phyloP scores from a whole-genome alignment of 2,797 vertebrate species.

The Philypnodon macrostomus region DNA sequence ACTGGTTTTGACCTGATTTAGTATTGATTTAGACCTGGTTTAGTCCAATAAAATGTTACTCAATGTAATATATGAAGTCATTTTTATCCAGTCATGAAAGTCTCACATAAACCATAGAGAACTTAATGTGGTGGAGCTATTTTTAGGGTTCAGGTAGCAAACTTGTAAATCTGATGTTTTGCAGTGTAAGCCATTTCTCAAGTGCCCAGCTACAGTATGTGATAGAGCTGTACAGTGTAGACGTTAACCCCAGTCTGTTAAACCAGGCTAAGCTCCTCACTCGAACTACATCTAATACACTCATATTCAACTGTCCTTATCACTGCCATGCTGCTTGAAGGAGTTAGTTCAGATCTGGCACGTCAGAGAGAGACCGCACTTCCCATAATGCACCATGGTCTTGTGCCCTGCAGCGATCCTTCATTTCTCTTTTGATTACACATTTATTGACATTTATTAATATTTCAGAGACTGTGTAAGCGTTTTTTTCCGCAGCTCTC shows the following conservation, averaged over 20 bases:
- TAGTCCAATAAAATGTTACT: too few relatives aligned
- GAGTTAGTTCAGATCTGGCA: slow-evolving; percentile 38
- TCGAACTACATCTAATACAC: neutral
- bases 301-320: slow-evolving; percentile 36
- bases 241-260: slow-evolving; percentile 28
- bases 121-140: neutral
- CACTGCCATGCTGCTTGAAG: slow-evolving; percentile 47
- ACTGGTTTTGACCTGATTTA: too few relatives aligned
- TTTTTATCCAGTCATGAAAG: too few relatives aligned
- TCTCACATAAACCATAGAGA: too few relatives aligned
- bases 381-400: slow-evolving; percentile 21
- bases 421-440: slow-evolving; percentile 1
- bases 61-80: too few relatives aligned
- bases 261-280: slow-evolving; percentile 14
- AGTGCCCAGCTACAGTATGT: neutral
- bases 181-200: slow-evolving; percentile 16
- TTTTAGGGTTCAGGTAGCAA: neutral
- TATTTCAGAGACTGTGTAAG: neutral
- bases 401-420: neutral
- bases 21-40: too few relatives aligned
- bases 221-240: slow-evolving; percentile 3
- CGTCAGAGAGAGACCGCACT: neutral
- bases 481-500: neutral
- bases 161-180: slow-evolving; percentile 11
- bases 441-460: neutral